Evolutionary conservation across 1,140 invertebrate genomes (phyloP).

Genomic region (Zaprionus tsacasi): DNA sequence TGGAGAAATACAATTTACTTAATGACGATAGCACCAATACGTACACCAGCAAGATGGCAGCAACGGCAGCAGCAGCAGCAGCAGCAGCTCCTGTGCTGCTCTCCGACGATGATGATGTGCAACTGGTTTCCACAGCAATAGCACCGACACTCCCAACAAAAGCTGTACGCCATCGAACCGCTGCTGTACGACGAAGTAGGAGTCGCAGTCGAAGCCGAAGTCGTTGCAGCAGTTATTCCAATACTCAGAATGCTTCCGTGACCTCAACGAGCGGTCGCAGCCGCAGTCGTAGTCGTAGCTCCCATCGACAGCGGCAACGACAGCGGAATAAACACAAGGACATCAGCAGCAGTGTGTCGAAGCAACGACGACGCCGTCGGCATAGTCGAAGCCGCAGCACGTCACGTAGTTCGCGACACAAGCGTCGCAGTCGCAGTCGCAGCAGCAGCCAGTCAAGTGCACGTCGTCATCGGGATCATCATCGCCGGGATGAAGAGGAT

Average conservation of each 20-base stretch:
- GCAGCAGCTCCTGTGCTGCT: constrained; percentile 50
- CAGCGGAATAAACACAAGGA: constrained; percentile 40
- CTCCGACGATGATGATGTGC: constrained; percentile 78
- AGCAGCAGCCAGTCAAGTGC: constrained; percentile 34
- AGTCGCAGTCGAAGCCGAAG: constrained; percentile 41
- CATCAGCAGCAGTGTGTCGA: constrained; percentile 2
- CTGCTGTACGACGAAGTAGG: constrained; percentile 35
- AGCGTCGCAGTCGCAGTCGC: constrained; percentile 39
- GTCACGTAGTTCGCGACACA: constrained; percentile 8
- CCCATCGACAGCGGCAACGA: constrained; percentile 22
- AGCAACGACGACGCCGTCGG: constrained; percentile 11
- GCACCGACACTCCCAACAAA: not conserved
- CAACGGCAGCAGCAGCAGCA: not conserved
- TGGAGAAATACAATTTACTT: constrained; percentile 72
- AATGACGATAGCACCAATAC: constrained; percentile 75
- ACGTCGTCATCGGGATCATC: constrained; percentile 40
- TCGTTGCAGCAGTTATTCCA: constrained; percentile 18
- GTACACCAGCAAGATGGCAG: constrained; percentile 53
- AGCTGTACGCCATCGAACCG: constrained; percentile 32
- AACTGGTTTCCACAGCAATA: constrained; percentile 50
- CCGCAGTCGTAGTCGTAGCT: constrained; percentile 42
- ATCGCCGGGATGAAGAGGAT: constrained; percentile 38
- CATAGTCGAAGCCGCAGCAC: constrained; percentile 35
- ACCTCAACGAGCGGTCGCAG: constrained; percentile 33
- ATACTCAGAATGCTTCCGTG: constrained; percentile 12